These are phyloP conservation scores for Chelonia mydas DNA, from an alignment of 2,797 vertebrate genomes.

Conservation along the genomic window DNA sequence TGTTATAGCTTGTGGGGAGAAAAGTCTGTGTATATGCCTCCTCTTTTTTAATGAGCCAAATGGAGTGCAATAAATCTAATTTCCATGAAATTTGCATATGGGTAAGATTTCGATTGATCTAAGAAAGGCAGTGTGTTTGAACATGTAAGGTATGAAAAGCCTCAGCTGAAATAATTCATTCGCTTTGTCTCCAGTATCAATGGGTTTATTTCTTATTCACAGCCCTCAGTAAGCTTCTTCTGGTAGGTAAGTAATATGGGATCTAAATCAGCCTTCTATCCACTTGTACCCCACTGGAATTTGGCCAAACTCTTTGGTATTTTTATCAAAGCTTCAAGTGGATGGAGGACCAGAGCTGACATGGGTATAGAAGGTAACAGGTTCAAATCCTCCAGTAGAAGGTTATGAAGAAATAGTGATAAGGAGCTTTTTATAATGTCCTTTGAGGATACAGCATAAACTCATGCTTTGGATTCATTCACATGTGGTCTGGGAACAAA, in stretches of 20 bases:
- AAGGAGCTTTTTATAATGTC: background rate
- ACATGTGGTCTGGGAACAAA: background rate
- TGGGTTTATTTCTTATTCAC: constrained; percentile 64
- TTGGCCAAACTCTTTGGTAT: constrained; percentile 46
- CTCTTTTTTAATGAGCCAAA: constrained; percentile 64
- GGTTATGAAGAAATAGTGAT: background rate
- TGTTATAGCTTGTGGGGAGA: constrained; percentile 49
- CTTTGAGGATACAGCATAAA: background rate
- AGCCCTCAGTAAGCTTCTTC: constrained; percentile 52
- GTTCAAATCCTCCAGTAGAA: background rate
- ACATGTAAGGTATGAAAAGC: constrained; percentile 66
- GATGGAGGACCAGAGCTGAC: constrained; percentile 3
- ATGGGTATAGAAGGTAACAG: background rate
- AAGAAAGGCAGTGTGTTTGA: constrained; percentile 73
- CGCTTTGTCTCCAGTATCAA: constrained; percentile 70
- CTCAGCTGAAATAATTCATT: constrained; percentile 76
- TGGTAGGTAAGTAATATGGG: constrained; percentile 69
- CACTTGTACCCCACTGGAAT: constrained; percentile 59
- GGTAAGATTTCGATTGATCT: constrained; percentile 64
- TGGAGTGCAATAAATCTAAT: constrained; percentile 65
- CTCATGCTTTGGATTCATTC: background rate
- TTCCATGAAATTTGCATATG: constrained; percentile 71
- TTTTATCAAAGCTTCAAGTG: constrained; percentile 25
- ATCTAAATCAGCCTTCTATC: constrained; percentile 40
- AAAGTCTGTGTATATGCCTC: constrained; percentile 26